A percentile compares a stretch with the other conserved stretches of the same genome.
Conservation (phyloP, 2,888 invertebrate species). For the Caenorhabditis auriculariae region DNA sequence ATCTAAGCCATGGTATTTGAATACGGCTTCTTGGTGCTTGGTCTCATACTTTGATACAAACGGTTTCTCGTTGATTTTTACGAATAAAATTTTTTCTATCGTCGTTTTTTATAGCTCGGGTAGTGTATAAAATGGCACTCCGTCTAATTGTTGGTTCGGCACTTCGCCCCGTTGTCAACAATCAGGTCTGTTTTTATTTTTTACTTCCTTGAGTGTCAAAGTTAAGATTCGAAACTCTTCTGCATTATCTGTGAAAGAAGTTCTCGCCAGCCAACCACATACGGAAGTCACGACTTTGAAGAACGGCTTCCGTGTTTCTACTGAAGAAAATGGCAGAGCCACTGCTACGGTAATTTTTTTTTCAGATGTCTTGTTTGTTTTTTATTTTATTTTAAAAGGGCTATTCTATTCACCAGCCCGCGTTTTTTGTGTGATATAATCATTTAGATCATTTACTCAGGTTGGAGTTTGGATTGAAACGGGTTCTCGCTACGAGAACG, state of each 20-base stretch:
- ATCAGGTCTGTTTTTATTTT: slow-evolving; percentile 20
- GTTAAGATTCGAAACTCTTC: slow-evolving; percentile 39
- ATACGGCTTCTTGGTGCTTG: too few relatives aligned
- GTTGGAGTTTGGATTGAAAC: slow-evolving; percentile 92
- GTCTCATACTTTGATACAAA: neutral
- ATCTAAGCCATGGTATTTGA: too few relatives aligned
- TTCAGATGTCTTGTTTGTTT: slow-evolving; percentile 8
- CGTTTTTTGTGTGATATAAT: neutral
- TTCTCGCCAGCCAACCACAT: slow-evolving; percentile 37
- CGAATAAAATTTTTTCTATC: neutral
- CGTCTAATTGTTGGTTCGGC: slow-evolving; percentile 32
- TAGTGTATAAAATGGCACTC: slow-evolving; percentile 40
- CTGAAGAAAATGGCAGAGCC: slow-evolving; percentile 91
- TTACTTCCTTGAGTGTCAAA: neutral
- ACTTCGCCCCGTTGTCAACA: slow-evolving; percentile 32
- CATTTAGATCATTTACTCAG: slow-evolving; percentile 47
- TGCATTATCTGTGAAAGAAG: slow-evolving; percentile 41
- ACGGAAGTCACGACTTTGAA: slow-evolving; percentile 66
- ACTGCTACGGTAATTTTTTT: slow-evolving; percentile 85
- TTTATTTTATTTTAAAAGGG: neutral
- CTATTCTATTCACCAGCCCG: too few relatives aligned
- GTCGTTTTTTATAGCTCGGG: neutral
- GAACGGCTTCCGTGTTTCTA: slow-evolving; percentile 89
- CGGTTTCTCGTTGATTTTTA: neutral
- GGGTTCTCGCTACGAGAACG: slow-evolving; percentile 90